Evolutionary conservation across 2,113 vertebrate genomes (phyloP), one percentile per base, ranked within the genome.

Genomic region (Nothocercus nigrocapillus): DNA sequence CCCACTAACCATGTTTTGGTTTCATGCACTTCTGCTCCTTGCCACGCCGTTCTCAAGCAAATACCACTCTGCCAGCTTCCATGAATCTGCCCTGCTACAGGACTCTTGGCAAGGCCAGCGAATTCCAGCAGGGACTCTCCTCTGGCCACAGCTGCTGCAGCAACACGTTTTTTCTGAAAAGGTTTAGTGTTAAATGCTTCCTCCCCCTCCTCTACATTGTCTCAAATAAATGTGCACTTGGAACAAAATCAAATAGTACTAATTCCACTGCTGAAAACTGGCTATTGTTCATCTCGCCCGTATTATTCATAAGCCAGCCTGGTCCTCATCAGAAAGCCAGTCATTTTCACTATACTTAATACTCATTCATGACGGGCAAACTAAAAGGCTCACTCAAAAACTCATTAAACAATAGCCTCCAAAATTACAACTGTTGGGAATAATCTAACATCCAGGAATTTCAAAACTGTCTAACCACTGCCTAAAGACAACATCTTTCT

Each of bases 301-400:
- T 42, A 72, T 34, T 56, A 83, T 7, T 34, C 53, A 38, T 38
- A 69, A 73, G 15, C 1, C 32, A 36, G 22, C 64, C 27, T 44
- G 32, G 17, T 61, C 49, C 20, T 58, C 62, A 34, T 22, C 27
- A 76, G 34, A 72, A 47, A 69, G n/a, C 44, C 27, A 38, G 82
- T 38, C 1, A 15, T 53, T 72, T 80, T 62, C 45, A 64, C 27
- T 88, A 49, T 67, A 81, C 0, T 0, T 13, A 4, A 67, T 11
- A 70, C 1, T 49, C 45, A 63, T 56, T 56, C 28, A 62, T 6
- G 63, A 78, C 34, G 18, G 75, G 11, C 22, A 91, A 78, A 83
- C 42, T 56, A 79, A 82, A 79, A 87, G 3, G 7, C 8, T 76
- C 20, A 51, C 10, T 84, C 21, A 68, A 61, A 25, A 87, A 61